phyloP scores from a whole-genome alignment of 2,888 invertebrate species.

The Amblyjoppa proteus region DNA sequence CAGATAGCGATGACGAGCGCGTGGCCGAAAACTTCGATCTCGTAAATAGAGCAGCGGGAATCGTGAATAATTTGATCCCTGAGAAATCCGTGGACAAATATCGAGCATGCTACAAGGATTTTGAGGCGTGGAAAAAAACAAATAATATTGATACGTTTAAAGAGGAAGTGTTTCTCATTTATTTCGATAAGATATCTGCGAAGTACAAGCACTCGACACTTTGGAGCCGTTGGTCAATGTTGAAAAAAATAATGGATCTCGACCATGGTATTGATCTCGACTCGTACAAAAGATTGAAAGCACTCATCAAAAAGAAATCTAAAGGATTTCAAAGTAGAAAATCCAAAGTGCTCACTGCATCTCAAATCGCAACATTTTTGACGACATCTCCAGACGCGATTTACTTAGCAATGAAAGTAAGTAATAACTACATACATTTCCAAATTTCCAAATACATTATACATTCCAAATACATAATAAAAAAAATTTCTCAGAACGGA shows the following conservation, averaged over 20 bases:
- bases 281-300: slow-evolving; percentile 8
- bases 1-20: slow-evolving; percentile 3
- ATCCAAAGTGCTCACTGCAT: slow-evolving; percentile 30
- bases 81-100: slow-evolving; percentile 12
- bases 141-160: neutral
- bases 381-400: slow-evolving; percentile 23
- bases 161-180: neutral
- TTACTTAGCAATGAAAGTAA: slow-evolving; percentile 43
- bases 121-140: neutral
- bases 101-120: neutral
- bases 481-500: slow-evolving; percentile 26
- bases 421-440: slow-evolving; percentile 27
- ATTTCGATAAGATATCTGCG: neutral
- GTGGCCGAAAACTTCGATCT: neutral
- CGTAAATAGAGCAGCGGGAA: slow-evolving; percentile 2
- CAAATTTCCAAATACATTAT: too few relatives aligned
- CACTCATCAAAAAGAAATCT: slow-evolving; percentile 15
- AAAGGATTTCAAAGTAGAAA: slow-evolving; percentile 23
- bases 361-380: slow-evolving; percentile 31
- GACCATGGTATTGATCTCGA: slow-evolving; percentile 24
- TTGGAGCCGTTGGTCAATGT: slow-evolving; percentile 28
- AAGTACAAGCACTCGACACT: slow-evolving; percentile 23
- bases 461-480: slow-evolving; percentile 6
- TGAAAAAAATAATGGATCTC: neutral
- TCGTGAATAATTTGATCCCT: neutral